Percentiles rank a stretch among this genome's conserved stretches.
phyloP scores from a whole-genome alignment of 2,113 vertebrate species.

The Oryzias javanicus region DNA sequence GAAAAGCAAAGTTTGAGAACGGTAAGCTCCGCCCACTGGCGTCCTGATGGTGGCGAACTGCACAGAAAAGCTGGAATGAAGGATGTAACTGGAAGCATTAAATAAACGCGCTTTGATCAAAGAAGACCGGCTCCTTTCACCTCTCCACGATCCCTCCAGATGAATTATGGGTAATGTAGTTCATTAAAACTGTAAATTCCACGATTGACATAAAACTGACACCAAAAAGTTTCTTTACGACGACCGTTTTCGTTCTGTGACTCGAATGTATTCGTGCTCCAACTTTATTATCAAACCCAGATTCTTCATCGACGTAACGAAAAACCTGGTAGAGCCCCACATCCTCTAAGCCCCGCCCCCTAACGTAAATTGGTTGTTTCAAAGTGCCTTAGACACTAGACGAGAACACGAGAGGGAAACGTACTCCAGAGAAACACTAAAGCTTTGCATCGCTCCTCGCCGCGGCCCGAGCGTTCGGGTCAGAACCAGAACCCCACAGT shows the following conservation, averaged over 20 bases:
- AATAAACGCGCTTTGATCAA: neutral
- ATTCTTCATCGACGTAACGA: conserved; percentile 2
- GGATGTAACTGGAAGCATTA: conserved; percentile 32
- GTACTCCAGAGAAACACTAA: conserved; percentile 19
- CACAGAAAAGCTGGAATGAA: conserved; percentile 27
- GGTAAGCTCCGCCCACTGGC: neutral
- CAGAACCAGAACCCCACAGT: conserved; percentile 82
- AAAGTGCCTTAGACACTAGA: conserved; percentile 98
- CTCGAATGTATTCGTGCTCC: conserved; percentile 23
- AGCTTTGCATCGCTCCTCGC: too few relatives aligned
- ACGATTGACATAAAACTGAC: too few relatives aligned
- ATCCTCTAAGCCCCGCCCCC: conserved; percentile 11
- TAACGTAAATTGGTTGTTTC: conserved; percentile 74
- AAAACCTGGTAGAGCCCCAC: neutral
- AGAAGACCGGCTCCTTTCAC: too few relatives aligned
- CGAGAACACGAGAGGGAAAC: conserved; percentile 74
- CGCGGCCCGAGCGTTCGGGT: conserved; percentile 75
- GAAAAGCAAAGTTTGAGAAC: conserved; percentile 29
- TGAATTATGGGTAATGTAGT: conserved; percentile 12
- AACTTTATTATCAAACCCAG: conserved; percentile 7
- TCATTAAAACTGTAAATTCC: too few relatives aligned
- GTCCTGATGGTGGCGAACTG: conserved; percentile 23
- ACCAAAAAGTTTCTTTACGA: too few relatives aligned
- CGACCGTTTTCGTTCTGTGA: neutral
- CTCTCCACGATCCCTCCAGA: neutral